A percentile compares a stretch with the other conserved stretches of the same genome.
Evolutionary conservation across 2,888 invertebrate species (phyloP).

Genomic region (Tryphoninae sp.): DNA sequence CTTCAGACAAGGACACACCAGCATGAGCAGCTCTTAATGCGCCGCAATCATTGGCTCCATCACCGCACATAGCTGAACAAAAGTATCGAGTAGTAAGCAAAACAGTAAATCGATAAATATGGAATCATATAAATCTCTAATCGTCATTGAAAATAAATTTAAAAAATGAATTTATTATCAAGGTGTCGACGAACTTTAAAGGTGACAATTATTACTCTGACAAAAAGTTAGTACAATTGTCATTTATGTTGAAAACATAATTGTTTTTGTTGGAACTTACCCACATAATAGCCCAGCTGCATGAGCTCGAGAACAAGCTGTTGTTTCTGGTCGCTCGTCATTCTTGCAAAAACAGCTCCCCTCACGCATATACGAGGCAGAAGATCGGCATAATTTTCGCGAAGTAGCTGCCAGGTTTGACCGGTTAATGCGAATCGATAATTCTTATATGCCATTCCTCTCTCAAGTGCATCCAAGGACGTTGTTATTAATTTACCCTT

Average conservation of each 20-base stretch:
- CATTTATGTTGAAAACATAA: conserved; percentile 1
- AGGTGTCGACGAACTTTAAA: background rate
- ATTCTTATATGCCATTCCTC: conserved; percentile 67
- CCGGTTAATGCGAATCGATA: conserved; percentile 86
- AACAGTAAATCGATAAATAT: background rate
- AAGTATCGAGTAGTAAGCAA: background rate
- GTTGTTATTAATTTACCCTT: conserved; percentile 61
- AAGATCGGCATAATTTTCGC: conserved; percentile 87
- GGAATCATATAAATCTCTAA: background rate
- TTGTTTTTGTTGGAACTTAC: conserved; percentile 74
- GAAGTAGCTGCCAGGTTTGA: conserved; percentile 89
- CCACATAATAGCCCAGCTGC: conserved; percentile 87
- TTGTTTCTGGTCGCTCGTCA: conserved; percentile 91
- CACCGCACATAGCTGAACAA: conserved; percentile 85
- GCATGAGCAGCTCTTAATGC: conserved; percentile 94
- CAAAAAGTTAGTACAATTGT: background rate
- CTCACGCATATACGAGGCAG: conserved; percentile 85
- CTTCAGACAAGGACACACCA: conserved; percentile 93
- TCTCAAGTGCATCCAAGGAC: conserved; percentile 73
- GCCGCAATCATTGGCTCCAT: conserved; percentile 94
- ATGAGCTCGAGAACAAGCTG: conserved; percentile 88
- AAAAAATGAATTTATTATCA: conserved; percentile 7
- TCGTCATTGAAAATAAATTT: conserved; percentile 3
- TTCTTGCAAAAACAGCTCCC: conserved; percentile 92
- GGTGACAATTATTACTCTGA: background rate